Conservation (phyloP, 1,140 invertebrate species). For the Dufourea novaeangliae region DNA sequence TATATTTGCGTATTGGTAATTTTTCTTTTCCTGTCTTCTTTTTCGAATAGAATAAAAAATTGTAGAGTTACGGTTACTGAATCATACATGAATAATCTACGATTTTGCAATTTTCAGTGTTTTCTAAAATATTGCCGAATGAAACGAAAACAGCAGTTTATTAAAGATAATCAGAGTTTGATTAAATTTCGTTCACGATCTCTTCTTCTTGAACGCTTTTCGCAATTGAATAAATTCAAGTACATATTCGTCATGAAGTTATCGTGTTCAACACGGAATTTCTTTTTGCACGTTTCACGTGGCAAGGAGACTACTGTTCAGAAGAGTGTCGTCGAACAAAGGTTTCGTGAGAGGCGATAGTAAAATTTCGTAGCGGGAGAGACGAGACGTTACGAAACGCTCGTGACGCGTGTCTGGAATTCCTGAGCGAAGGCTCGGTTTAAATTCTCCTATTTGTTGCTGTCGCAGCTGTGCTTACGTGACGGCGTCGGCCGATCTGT, state of each 20-base stretch:
- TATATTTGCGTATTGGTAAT: no score
- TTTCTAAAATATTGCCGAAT: no score
- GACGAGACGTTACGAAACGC: constrained; percentile 14
- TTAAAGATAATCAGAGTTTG: no score
- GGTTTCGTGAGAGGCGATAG: not conserved
- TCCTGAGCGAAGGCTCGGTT: not conserved
- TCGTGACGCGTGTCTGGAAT: not conserved
- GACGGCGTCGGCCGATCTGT: not conserved
- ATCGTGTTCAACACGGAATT: not conserved
- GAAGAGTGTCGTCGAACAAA: not conserved
- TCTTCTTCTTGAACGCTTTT: no score
- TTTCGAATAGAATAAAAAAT: no score
- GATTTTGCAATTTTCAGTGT: no score
- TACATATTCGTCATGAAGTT: not conserved
- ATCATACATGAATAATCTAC: no score
- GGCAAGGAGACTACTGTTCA: not conserved
- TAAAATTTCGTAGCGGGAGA: not conserved
- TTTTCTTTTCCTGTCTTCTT: no score
- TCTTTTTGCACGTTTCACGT: not conserved
- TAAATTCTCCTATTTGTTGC: not conserved
- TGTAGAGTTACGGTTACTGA: no score
- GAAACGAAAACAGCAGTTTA: no score
- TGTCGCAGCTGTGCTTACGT: not conserved
- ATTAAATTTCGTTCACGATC: no score
- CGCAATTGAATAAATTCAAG: not conserved